Conservation (phyloP, 2,888 invertebrate species). For the Drosophila fulvimacula region DNA sequence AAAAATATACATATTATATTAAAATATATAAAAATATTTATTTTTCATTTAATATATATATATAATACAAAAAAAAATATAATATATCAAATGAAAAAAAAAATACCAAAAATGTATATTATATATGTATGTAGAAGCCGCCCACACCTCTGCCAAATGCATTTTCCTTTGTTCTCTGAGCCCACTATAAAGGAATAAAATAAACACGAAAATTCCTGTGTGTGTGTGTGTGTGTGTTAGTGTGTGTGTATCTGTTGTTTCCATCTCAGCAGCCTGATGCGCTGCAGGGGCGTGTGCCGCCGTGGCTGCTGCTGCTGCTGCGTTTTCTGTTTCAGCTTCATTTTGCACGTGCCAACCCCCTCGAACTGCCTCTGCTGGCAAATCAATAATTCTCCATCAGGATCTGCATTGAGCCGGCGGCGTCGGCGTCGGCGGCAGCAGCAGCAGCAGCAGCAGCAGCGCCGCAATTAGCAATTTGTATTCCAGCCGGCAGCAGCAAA, state of each 20-base stretch:
- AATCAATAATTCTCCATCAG: constrained; percentile 73
- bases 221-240: constrained; percentile 57
- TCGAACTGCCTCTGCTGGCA: constrained; percentile 38
- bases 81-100: too few relatives aligned
- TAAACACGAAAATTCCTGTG: constrained; percentile 45
- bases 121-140: not conserved
- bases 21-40: too few relatives aligned
- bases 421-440: too few relatives aligned
- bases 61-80: too few relatives aligned
- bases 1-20: not conserved
- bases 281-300: constrained; percentile 41
- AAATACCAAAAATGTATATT: not conserved
- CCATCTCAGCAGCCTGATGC: constrained; percentile 18
- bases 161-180: constrained; percentile 56
- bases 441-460: constrained; percentile 7
- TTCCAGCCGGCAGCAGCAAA: constrained; percentile 44
- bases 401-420: constrained; percentile 53
- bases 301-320: constrained; percentile 20
- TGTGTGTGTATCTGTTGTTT: constrained; percentile 64
- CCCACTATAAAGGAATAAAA: constrained; percentile 13
- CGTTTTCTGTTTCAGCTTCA: constrained; percentile 51
- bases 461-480: constrained; percentile 72
- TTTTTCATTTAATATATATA: too few relatives aligned
- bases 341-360: constrained; percentile 45
- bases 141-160: not conserved